Base-by-base conservation (phyloP, 2,797 vertebrate species). In the Emys orbicularis region DNA sequence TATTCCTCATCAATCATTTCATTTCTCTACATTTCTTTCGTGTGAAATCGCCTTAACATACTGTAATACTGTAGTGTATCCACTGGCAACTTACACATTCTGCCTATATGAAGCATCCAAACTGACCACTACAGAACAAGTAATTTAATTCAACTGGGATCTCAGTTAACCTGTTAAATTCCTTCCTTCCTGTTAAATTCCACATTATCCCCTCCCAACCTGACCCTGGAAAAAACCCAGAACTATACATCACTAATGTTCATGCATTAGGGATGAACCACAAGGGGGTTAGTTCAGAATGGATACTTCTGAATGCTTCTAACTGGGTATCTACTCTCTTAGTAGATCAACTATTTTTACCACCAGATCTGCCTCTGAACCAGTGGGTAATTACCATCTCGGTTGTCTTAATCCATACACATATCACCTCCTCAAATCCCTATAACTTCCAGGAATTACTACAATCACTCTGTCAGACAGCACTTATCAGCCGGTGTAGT, bases 1-100 rank as follows among this genome's bases (percentile, higher is more conserved):
- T 96, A 86, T 89, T 96, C 61, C 81, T 92, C 85, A 92, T 95
- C 92, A 96, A 97, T 93, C 93, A 96, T 82, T 94, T 89, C 31
- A 34, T 37, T 86, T 81, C 29, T 65, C 41, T 16, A 54, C 93
- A 89, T 76, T 72, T 86, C 10, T 54, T 87, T n/a, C 0, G 1
- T 12, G 8, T 12, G 21, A 91, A 92, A 54, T 0, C 56, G 84
- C 25, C 52, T 89, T 79, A 76, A 27, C 7, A 5, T 54, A 31
- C 34, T 29, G 15, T 1, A 76, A 37, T 27, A 10, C 10, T 34
- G 6, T 23, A 7, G 12, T 34, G 5, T 4, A 37, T 29, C 44
- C 61, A 52, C 44, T 44, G 74, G 25, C 27, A 74, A 59, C 77
- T 87, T 56, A 18, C 56, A 90, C 44, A 4, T 5, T 21, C 53